Conservation (phyloP, 2,888 invertebrate species). For the Lasioglossum villosulum region DNA sequence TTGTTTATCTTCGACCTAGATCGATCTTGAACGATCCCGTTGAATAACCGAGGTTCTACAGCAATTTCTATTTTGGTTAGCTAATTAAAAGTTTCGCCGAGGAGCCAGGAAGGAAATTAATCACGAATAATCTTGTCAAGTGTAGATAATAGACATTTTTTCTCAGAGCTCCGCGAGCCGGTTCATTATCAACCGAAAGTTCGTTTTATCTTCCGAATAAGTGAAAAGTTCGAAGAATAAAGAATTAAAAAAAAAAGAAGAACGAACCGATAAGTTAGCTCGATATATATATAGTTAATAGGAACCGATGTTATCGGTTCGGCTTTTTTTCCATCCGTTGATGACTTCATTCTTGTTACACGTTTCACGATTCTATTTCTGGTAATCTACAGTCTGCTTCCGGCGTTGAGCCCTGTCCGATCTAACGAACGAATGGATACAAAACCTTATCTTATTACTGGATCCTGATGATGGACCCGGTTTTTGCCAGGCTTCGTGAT, state of each 20-base stretch:
- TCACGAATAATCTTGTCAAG: not conserved
- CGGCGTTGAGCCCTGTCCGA: slow-evolving; percentile 52
- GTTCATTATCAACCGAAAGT: not conserved
- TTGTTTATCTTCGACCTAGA: not conserved
- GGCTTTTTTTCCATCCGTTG: slow-evolving; percentile 17
- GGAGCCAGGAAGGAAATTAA: not conserved
- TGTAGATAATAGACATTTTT: not conserved
- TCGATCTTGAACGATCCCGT: not conserved
- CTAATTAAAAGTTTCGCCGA: not conserved
- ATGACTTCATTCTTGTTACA: slow-evolving; percentile 20
- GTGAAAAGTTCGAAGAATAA: slow-evolving; percentile 22
- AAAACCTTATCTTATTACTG: slow-evolving; percentile 63
- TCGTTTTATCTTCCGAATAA: slow-evolving; percentile 10
- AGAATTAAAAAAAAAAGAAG: not conserved
- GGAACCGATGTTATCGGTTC: slow-evolving; percentile 6
- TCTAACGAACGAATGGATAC: slow-evolving; percentile 40
- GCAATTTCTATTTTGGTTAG: not conserved
- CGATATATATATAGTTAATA: slow-evolving; percentile 2
- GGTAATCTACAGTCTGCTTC: slow-evolving; percentile 51
- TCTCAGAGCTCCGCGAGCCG: not conserved
- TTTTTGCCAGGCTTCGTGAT: slow-evolving; percentile 58
- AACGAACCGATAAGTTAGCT: not conserved
- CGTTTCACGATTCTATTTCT: slow-evolving; percentile 45
- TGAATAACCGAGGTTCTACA: not conserved
- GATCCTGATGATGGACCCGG: slow-evolving; percentile 57